These are phyloP conservation scores for Drosophila limbata DNA, from an alignment of 2,888 invertebrate species.

Conservation along the genomic window DNA sequence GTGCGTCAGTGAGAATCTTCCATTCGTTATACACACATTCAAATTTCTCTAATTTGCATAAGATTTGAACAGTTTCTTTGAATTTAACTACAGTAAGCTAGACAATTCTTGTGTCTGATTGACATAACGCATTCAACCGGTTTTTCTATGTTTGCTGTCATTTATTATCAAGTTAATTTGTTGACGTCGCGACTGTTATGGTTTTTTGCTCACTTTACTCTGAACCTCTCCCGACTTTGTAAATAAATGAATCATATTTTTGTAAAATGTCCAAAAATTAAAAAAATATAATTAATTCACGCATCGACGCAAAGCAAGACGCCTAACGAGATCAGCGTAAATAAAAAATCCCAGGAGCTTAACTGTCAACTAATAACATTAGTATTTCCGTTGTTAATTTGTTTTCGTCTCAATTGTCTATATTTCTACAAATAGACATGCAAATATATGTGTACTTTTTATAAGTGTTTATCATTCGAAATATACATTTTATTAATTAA, in stretches of 20 bases:
- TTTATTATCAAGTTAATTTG: constrained; percentile 30
- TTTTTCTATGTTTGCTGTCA: constrained; percentile 33
- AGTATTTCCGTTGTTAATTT: constrained; percentile 45
- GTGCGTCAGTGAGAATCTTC: background rate
- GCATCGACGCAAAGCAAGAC: constrained; percentile 32
- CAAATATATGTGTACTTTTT: constrained; percentile 1
- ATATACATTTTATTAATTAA: background rate
- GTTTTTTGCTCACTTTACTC: constrained; percentile 49
- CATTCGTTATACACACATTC: background rate
- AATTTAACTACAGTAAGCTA: background rate
- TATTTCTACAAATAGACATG: constrained; percentile 9
- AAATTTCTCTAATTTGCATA: constrained; percentile 54
- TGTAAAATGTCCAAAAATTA: constrained; percentile 14
- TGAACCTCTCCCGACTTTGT: background rate
- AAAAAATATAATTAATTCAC: constrained; percentile 30
- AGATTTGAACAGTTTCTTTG: constrained; percentile 9
- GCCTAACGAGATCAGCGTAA: constrained; percentile 1
- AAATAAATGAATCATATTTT: constrained; percentile 48
- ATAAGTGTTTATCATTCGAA: background rate
- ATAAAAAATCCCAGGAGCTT: constrained; percentile 44
- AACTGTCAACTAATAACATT: constrained; percentile 24
- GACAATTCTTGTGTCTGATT: constrained; percentile 2
- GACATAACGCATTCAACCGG: constrained; percentile 50
- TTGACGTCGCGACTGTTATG: constrained; percentile 15
- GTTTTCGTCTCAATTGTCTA: background rate